A percentile compares a stretch with the other conserved stretches of the same genome.
phyloP scores from a whole-genome alignment of 2,888 invertebrate genomes.

The Zaprionus lineosus region DNA sequence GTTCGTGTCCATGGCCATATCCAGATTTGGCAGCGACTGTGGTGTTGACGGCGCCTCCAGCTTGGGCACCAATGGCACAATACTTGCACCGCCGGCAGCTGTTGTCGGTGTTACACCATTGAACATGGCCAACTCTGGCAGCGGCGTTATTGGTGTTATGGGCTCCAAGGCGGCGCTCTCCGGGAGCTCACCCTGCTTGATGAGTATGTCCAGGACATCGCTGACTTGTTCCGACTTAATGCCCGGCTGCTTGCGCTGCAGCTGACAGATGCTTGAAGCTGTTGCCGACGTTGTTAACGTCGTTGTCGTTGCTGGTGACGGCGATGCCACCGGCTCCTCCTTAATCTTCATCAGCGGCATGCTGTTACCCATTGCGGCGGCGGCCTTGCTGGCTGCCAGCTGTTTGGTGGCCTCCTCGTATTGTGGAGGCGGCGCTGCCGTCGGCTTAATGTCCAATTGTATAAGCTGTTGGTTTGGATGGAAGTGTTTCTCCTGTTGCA shows the following conservation, averaged over 20 bases:
- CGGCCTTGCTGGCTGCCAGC: constrained; percentile 81
- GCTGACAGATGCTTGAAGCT: constrained; percentile 10
- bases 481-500: constrained; percentile 71
- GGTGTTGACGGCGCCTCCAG: constrained; percentile 64
- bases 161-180: constrained; percentile 86
- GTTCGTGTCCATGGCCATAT: constrained; percentile 70
- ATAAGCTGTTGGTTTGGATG: constrained; percentile 74
- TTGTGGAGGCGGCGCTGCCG: constrained; percentile 85
- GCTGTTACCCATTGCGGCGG: constrained; percentile 57
- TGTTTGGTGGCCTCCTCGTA: constrained; percentile 89
- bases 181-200: constrained; percentile 95
- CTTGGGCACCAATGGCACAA: constrained; percentile 68
- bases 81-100: constrained; percentile 53
- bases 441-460: constrained; percentile 83
- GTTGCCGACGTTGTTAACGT: background rate
- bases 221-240: constrained; percentile 82
- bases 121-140: constrained; percentile 59
- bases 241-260: constrained; percentile 53
- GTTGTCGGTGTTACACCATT: constrained; percentile 51
- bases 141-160: constrained; percentile 84
- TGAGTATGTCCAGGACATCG: constrained; percentile 96
- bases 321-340: constrained; percentile 59
- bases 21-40: constrained; percentile 37
- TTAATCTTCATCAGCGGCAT: constrained; percentile 75
- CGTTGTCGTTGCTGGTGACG: constrained; percentile 29